Conservation (phyloP, 2,113 vertebrate species). For the Polypterus bichir region DNA sequence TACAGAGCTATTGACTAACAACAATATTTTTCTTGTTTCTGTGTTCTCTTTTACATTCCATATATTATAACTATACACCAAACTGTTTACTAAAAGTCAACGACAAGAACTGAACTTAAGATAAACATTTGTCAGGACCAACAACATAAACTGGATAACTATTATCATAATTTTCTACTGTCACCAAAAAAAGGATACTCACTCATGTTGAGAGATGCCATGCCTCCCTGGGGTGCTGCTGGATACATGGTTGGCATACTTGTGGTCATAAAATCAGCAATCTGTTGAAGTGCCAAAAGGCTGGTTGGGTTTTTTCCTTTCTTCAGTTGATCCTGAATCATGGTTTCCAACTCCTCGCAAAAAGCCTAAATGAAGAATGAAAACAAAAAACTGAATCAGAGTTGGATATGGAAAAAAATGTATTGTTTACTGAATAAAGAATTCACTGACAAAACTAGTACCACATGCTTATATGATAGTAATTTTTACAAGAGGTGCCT, state of each 20-base stretch:
- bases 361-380: slow-evolving; percentile 59
- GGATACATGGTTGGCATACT: slow-evolving; percentile 86
- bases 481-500: too few species aligned
- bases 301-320: slow-evolving; percentile 94
- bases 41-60: too few species aligned
- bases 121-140: too few species aligned
- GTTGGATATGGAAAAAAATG: not conserved
- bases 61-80: too few species aligned
- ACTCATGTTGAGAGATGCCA: slow-evolving; percentile 97
- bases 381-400: not conserved
- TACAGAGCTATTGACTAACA: too few species aligned
- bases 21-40: too few species aligned
- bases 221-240: slow-evolving; percentile 83
- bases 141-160: too few species aligned
- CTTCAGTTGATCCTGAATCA: slow-evolving; percentile 96
- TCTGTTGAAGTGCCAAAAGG: slow-evolving; percentile 88
- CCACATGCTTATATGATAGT: too few species aligned
- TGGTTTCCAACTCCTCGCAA: slow-evolving; percentile 91
- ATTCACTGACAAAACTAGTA: too few species aligned
- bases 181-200: slow-evolving; percentile 34
- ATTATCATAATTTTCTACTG: not conserved
- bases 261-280: slow-evolving; percentile 93
- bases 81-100: too few species aligned
- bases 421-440: too few species aligned
- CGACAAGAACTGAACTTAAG: too few species aligned